These are phyloP conservation scores for Hydropotes inermis DNA, from an alignment of 2,113 vertebrate genomes.

Conservation along the genomic window DNA sequence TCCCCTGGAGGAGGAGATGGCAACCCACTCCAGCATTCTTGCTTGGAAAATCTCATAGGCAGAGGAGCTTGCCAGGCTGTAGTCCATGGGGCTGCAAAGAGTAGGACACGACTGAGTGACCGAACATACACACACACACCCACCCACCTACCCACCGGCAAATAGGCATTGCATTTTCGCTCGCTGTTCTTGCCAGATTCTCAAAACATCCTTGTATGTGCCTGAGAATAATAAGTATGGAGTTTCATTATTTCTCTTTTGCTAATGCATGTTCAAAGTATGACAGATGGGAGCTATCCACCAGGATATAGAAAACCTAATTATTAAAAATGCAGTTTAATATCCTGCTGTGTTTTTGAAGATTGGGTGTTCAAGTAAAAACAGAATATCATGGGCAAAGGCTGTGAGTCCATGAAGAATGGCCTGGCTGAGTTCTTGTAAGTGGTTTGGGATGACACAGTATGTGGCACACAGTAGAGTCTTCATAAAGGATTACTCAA, in stretches of 20 bases:
- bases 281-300: not conserved
- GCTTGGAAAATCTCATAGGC: not conserved
- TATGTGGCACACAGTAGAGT: not conserved
- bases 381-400: not conserved
- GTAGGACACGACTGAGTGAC: not conserved
- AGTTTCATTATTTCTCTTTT: not conserved
- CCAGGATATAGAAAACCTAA: not conserved
- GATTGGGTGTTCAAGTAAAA: not conserved
- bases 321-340: not conserved
- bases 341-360: not conserved
- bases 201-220: not conserved
- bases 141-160: not conserved
- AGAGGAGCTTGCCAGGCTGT: not conserved
- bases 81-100: not conserved
- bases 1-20: not conserved
- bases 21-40: not conserved
- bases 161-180: not conserved
- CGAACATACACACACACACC: not conserved
- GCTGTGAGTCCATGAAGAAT: not conserved
- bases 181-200: not conserved
- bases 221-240: not conserved
- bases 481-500: not conserved
- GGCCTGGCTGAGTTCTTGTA: not conserved
- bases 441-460: not conserved
- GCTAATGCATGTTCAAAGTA: not conserved